Evolutionary conservation across 2,888 invertebrate genomes (phyloP).

Genomic region (Carcina quercana): DNA sequence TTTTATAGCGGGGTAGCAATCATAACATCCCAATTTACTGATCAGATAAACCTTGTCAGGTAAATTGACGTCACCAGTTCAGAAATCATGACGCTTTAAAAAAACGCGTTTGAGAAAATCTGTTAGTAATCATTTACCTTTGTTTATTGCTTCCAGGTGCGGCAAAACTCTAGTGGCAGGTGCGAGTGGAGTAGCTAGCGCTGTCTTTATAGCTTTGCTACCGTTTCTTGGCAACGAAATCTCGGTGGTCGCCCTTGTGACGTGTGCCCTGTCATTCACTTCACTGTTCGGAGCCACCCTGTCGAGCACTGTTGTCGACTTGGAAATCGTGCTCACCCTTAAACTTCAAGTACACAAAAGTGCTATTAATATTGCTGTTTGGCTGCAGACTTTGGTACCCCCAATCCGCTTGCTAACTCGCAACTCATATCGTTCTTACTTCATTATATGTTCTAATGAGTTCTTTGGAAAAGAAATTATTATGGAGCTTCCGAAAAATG

Average conservation of each 20-base stretch:
- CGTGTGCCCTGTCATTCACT: slow-evolving; percentile 67
- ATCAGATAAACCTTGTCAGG: not conserved
- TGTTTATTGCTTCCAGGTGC: slow-evolving; percentile 29
- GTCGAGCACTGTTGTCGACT: slow-evolving; percentile 75
- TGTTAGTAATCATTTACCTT: not conserved
- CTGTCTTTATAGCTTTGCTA: slow-evolving; percentile 60
- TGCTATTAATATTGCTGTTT: too few species aligned
- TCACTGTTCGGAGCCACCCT: slow-evolving; percentile 75
- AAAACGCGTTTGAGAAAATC: not conserved
- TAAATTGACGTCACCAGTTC: not conserved
- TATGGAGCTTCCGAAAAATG: too few species aligned
- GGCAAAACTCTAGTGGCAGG: slow-evolving; percentile 52
- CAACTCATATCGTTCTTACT: too few species aligned
- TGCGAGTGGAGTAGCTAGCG: slow-evolving; percentile 56
- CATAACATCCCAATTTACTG: too few species aligned
- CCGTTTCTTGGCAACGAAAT: slow-evolving; percentile 69
- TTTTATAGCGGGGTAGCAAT: too few species aligned
- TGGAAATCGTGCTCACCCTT: too few species aligned
- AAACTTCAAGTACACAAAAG: too few species aligned
- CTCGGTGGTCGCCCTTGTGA: slow-evolving; percentile 69
- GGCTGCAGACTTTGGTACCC: too few species aligned
- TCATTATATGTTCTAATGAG: too few species aligned
- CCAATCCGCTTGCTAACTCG: too few species aligned
- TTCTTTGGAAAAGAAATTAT: too few species aligned
- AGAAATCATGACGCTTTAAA: not conserved